Evolutionary conservation across 2,113 vertebrate genomes (phyloP).

Genomic region (Odobenus rosmarus): DNA sequence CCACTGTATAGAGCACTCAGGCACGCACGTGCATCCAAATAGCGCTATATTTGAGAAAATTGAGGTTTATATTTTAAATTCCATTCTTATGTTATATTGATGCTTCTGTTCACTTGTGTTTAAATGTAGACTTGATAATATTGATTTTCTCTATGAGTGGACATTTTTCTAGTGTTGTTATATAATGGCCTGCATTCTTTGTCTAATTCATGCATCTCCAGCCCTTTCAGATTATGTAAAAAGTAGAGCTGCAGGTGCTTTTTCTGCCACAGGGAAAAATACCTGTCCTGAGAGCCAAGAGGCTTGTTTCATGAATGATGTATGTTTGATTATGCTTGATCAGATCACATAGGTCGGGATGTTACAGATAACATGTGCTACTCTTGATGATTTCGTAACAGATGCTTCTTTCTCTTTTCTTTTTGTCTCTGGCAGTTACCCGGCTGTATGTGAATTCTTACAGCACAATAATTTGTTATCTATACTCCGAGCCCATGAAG

Average conservation of each 20-base stretch:
- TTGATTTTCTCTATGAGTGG: background rate
- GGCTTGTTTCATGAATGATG: constrained; percentile 45
- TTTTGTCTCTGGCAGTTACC: constrained; percentile 90
- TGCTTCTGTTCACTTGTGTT: background rate
- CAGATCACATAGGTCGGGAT: background rate
- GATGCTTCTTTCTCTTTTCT: constrained; percentile 49
- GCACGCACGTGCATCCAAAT: background rate
- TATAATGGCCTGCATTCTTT: background rate
- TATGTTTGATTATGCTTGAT: background rate
- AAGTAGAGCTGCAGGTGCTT: background rate
- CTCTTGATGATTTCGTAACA: constrained; percentile 68
- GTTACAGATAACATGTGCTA: background rate
- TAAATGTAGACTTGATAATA: constrained; percentile 2
- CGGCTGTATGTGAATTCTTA: constrained; percentile 99
- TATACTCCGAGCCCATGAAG: constrained; percentile 98
- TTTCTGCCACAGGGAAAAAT: background rate
- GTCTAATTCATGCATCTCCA: background rate
- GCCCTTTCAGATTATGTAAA: background rate
- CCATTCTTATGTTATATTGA: background rate
- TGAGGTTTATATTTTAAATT: background rate
- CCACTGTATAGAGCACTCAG: background rate
- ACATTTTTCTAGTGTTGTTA: background rate
- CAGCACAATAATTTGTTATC: constrained; percentile 99
- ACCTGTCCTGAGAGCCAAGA: background rate
- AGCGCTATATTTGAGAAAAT: background rate